Conservation (phyloP, 1,140 invertebrate species). For the Brachionus asplanchnoidis region DNA sequence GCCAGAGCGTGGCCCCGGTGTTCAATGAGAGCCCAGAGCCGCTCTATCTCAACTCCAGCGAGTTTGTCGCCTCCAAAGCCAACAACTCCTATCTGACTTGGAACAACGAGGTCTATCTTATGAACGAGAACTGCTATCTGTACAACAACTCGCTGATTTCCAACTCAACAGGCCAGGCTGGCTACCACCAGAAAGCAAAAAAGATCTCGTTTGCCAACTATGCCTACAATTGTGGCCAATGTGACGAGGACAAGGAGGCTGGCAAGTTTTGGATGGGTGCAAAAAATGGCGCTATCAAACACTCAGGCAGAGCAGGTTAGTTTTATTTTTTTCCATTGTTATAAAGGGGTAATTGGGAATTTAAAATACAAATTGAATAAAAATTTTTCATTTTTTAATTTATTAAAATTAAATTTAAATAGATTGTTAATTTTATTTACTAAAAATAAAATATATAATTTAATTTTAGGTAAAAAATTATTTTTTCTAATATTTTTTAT, state of each 20-base stretch:
- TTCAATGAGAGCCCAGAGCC: background rate
- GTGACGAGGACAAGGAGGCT: background rate
- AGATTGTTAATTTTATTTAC: too few species aligned
- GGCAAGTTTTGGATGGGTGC: background rate
- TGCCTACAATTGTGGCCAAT: background rate
- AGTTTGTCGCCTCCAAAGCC: background rate
- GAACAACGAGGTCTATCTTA: conserved; percentile 11
- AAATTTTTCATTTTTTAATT: too few species aligned
- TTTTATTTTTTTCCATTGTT: background rate
- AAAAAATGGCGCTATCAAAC: background rate
- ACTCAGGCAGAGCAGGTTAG: background rate
- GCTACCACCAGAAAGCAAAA: background rate
- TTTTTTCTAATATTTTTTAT: too few species aligned
- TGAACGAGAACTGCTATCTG: background rate
- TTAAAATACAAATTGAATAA: too few species aligned
- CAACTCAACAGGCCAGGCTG: background rate
- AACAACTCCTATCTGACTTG: background rate
- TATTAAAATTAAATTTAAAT: too few species aligned
- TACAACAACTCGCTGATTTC: background rate
- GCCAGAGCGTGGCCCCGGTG: background rate
- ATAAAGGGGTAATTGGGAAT: too few species aligned
- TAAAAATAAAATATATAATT: too few species aligned
- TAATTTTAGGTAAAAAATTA: too few species aligned
- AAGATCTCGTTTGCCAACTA: background rate
- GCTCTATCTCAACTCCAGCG: background rate